These are phyloP conservation scores for Dolomedes plantarius DNA, from an alignment of 2,888 invertebrate species.

Conservation along the genomic window DNA sequence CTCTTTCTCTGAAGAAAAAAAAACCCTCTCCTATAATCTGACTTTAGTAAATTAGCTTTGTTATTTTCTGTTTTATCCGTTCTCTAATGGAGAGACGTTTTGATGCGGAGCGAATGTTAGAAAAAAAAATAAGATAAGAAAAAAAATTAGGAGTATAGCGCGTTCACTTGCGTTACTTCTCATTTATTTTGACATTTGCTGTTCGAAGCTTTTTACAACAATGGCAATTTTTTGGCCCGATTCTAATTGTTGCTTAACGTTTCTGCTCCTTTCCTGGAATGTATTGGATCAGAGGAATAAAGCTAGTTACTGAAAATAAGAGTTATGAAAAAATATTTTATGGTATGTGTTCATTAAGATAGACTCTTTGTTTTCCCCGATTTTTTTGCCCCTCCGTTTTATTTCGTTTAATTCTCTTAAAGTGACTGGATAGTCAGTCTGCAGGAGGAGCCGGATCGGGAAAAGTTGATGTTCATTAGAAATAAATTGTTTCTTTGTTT, in stretches of 20 bases:
- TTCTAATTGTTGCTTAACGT: conserved; percentile 14
- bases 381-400: neutral
- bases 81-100: neutral
- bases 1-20: too few relatives aligned
- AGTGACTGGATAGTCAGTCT: neutral
- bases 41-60: conserved; percentile 18
- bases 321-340: conserved; percentile 6
- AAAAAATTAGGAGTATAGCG: conserved; percentile 1
- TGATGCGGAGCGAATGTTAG: neutral
- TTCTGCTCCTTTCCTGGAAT: neutral
- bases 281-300: conserved; percentile 6
- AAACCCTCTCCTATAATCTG: neutral
- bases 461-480: neutral
- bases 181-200: conserved; percentile 18
- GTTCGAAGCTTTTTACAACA: conserved; percentile 12
- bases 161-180: neutral
- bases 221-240: neutral
- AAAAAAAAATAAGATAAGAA: neutral
- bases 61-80: neutral
- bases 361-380: neutral
- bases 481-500: neutral
- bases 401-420: neutral
- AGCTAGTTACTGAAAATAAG: conserved; percentile 6
- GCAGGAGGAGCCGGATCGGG: neutral
- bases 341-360: neutral